A percentile compares a stretch with the other conserved stretches of the same genome.
phyloP scores from a whole-genome alignment of 2,113 vertebrate genomes.

The Rhegmatorhina hoffmannsi region DNA sequence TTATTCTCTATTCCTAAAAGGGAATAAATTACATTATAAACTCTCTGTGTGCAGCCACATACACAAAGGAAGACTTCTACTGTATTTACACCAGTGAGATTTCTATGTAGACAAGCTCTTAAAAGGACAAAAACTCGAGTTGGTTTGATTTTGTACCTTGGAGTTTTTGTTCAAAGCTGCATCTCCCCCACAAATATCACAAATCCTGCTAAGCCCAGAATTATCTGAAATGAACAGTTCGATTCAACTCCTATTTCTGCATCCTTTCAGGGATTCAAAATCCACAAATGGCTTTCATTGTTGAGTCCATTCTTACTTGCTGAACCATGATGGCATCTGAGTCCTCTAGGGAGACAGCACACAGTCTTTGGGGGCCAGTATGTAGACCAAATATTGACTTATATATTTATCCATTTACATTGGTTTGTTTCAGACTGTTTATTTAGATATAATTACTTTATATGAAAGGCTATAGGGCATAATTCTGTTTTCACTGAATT shows the following conservation, averaged over 20 bases:
- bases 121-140: neutral
- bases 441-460: neutral
- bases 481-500: neutral
- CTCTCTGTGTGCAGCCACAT: neutral
- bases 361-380: neutral
- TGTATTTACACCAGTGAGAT: neutral
- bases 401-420: neutral
- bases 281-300: slow-evolving; percentile 11
- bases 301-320: neutral
- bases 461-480: neutral
- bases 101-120: neutral
- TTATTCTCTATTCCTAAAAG: neutral
- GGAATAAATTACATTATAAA: neutral
- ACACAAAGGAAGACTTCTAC: neutral
- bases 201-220: neutral
- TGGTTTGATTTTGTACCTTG: neutral
- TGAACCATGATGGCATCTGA: neutral
- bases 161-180: neutral
- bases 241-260: neutral
- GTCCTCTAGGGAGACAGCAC: neutral
- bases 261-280: neutral
- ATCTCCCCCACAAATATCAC: neutral
- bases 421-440: neutral
- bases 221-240: neutral
- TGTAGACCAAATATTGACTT: neutral